Evolutionary conservation across 2,888 invertebrate genomes (phyloP).

Genomic region (Ormyrus labotus): DNA sequence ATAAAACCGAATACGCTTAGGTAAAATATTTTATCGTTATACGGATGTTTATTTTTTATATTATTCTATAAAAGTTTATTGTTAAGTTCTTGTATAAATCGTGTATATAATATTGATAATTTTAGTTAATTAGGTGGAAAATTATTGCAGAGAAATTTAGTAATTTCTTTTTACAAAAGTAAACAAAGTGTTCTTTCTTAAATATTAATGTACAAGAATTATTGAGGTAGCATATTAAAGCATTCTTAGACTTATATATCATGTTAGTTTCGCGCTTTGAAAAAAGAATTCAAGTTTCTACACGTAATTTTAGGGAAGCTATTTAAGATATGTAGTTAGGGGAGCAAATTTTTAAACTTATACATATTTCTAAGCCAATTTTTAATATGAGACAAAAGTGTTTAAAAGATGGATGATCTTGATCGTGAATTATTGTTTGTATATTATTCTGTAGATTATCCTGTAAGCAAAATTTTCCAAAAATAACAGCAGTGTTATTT

Average conservation of each 20-base stretch:
- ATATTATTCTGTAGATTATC: too few relatives aligned
- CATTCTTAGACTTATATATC: conserved; percentile 2
- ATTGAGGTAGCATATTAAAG: not conserved
- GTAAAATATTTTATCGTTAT: not conserved
- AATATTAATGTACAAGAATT: too few relatives aligned
- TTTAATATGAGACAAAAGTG: not conserved
- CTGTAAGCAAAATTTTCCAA: too few relatives aligned
- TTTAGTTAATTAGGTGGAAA: not conserved
- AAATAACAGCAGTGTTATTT: too few relatives aligned
- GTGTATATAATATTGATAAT: conserved; percentile 32
- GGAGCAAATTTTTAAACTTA: conserved; percentile 21
- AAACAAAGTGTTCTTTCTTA: too few relatives aligned
- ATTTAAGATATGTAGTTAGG: not conserved
- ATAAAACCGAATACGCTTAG: not conserved
- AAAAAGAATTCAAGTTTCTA: not conserved
- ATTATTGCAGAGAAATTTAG: too few relatives aligned
- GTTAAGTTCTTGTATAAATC: conserved; percentile 15
- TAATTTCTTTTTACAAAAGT: too few relatives aligned
- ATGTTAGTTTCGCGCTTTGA: not conserved
- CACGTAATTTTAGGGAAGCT: not conserved
- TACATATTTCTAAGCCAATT: conserved; percentile 15
- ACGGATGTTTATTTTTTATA: not conserved
- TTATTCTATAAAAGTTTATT: conserved; percentile 14
- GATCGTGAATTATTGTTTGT: too few relatives aligned
- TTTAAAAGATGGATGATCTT: too few relatives aligned